phyloP scores from a whole-genome alignment of 2,888 invertebrate species.

The Neuroscelio doddi region DNA sequence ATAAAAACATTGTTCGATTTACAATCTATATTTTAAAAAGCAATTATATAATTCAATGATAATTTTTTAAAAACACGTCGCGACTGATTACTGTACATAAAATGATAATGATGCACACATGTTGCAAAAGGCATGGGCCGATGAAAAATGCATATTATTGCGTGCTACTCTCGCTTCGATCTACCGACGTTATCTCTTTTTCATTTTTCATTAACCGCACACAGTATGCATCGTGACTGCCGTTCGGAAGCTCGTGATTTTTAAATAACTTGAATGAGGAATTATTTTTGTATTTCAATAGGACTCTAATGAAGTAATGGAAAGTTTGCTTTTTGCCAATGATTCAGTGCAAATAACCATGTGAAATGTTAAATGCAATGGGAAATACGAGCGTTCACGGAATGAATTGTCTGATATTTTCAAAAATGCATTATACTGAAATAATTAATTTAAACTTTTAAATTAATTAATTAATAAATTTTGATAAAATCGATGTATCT shows the following conservation, averaged over 20 bases:
- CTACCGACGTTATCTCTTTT: conserved; percentile 33
- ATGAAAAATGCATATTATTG: conserved; percentile 38
- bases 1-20: too few relatives aligned
- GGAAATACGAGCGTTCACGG: too few relatives aligned
- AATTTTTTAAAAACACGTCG: background rate
- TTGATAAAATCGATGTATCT: too few relatives aligned
- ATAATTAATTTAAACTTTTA: too few relatives aligned
- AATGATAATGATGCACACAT: background rate
- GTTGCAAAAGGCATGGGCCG: conserved; percentile 19
- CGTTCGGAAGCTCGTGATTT: conserved; percentile 33
- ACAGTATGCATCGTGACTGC: conserved; percentile 16
- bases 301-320: background rate
- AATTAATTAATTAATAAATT: too few relatives aligned
- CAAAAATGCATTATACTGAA: too few relatives aligned
- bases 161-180: conserved; percentile 32
- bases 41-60: too few relatives aligned
- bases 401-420: conserved; percentile 22
- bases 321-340: conserved; percentile 23
- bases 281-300: conserved; percentile 29
- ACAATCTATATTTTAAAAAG: too few relatives aligned
- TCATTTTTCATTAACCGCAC: conserved; percentile 14
- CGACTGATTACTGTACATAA: conserved; percentile 21
- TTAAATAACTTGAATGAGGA: conserved; percentile 36
- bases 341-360: conserved; percentile 13
- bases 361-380: conserved; percentile 13